Percentiles rank a stretch among this genome's conserved stretches.
Conservation (phyloP, 1,140 invertebrate genomes). For the Trichonephila inaurata region DNA sequence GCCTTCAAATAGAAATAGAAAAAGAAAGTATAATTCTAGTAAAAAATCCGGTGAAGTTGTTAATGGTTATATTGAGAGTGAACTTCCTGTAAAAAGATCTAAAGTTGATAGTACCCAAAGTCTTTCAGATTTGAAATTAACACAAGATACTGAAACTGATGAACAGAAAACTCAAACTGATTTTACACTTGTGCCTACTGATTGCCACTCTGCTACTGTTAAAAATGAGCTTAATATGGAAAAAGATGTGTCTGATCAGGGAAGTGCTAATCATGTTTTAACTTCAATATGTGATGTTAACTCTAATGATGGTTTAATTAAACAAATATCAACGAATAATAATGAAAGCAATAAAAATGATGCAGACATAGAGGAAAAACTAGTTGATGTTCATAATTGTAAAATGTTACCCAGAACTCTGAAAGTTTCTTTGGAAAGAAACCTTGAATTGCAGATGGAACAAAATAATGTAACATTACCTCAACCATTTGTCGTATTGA, state of each 20-base stretch:
- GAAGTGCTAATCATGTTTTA: background rate
- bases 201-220: background rate
- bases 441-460: constrained; percentile 10
- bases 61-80: background rate
- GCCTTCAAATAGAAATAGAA: background rate
- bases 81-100: background rate
- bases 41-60: background rate
- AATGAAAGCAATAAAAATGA: background rate
- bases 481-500: constrained; percentile 41
- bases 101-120: background rate
- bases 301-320: background rate
- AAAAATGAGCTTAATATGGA: background rate
- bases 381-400: constrained; percentile 4
- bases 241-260: background rate
- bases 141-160: background rate
- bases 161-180: background rate
- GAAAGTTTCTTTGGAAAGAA: background rate
- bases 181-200: background rate
- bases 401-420: background rate
- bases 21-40: background rate
- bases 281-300: background rate
- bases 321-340: background rate
- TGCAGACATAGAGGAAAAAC: background rate
- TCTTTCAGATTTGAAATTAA: background rate
- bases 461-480: constrained; percentile 35